phyloP scores from a whole-genome alignment of 2,888 invertebrate species.

The Hoplodrina ambigua region DNA sequence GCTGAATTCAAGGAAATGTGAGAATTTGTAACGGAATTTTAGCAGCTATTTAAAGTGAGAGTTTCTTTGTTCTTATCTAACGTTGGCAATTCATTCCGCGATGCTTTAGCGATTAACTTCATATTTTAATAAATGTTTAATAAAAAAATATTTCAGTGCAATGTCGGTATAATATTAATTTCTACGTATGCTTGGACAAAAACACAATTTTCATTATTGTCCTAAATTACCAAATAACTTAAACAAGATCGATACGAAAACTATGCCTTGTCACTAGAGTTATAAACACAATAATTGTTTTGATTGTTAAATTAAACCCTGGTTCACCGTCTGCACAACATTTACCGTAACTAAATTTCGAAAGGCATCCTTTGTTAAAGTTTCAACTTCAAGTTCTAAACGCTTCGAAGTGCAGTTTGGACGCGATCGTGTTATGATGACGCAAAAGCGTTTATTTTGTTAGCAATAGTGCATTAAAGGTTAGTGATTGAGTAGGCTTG shows the following conservation, averaged over 20 bases:
- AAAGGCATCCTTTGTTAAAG: constrained; percentile 73
- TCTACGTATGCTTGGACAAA: background rate
- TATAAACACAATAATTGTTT: constrained; percentile 58
- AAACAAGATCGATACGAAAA: constrained; percentile 13
- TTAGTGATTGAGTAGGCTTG: constrained; percentile 14
- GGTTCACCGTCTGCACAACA: constrained; percentile 70
- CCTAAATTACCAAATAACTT: background rate
- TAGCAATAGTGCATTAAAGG: constrained; percentile 40
- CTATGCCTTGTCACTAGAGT: constrained; percentile 52
- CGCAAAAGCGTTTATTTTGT: constrained; percentile 58
- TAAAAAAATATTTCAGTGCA: background rate
- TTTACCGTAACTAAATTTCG: constrained; percentile 69
- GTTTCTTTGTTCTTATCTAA: constrained; percentile 57
- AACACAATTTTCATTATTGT: constrained; percentile 1
- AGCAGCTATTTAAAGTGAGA: constrained; percentile 63
- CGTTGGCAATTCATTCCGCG: constrained; percentile 27
- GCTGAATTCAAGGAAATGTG: constrained; percentile 85
- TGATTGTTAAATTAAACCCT: constrained; percentile 68
- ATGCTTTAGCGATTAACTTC: constrained; percentile 31
- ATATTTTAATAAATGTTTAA: constrained; percentile 11
- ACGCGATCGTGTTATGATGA: constrained; percentile 66
- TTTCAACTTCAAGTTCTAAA: constrained; percentile 71
- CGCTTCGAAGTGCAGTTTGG: constrained; percentile 70
- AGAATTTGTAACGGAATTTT: constrained; percentile 88
- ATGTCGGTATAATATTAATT: constrained; percentile 2